Evolutionary conservation across 2,113 vertebrate genomes (phyloP).

Genomic region (Hyla sarda): DNA sequence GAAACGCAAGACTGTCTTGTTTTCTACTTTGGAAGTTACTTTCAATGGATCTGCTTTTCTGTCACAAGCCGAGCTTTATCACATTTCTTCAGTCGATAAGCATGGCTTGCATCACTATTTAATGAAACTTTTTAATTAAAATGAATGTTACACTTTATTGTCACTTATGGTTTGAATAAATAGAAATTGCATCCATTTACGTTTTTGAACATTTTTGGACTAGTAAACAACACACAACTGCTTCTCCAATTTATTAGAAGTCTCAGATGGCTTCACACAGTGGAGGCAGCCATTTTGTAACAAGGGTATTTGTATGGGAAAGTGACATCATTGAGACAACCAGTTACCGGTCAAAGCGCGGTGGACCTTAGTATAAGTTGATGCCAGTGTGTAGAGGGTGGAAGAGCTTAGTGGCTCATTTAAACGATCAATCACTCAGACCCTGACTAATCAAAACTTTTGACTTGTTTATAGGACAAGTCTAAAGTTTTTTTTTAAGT

Average conservation of each 20-base stretch:
- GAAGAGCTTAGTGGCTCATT: too few relatives aligned
- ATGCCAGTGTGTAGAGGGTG: not conserved
- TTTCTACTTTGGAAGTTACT: constrained; percentile 12
- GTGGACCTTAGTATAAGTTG: not conserved
- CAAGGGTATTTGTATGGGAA: not conserved
- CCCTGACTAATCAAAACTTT: too few relatives aligned
- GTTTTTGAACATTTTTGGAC: not conserved
- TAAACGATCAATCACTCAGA: too few relatives aligned
- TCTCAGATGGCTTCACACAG: not conserved
- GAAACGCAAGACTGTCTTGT: not conserved
- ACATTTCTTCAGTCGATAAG: constrained; percentile 29
- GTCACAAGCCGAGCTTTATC: constrained; percentile 13
- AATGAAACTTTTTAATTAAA: constrained; percentile 49
- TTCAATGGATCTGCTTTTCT: not conserved
- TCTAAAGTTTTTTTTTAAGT: too few relatives aligned
- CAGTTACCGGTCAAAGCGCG: not conserved
- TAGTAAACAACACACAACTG: not conserved
- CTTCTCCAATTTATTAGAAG: not conserved
- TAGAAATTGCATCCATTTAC: not conserved
- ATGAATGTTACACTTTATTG: constrained; percentile 33
- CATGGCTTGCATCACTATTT: not conserved
- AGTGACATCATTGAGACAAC: not conserved
- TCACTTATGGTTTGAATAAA: constrained; percentile 17
- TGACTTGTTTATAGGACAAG: too few relatives aligned
- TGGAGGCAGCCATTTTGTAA: not conserved